Evolutionary conservation across 1,140 invertebrate genomes (phyloP), one percentile per base, ranked within the genome.

Genomic region (Xylocopa sonorina): DNA sequence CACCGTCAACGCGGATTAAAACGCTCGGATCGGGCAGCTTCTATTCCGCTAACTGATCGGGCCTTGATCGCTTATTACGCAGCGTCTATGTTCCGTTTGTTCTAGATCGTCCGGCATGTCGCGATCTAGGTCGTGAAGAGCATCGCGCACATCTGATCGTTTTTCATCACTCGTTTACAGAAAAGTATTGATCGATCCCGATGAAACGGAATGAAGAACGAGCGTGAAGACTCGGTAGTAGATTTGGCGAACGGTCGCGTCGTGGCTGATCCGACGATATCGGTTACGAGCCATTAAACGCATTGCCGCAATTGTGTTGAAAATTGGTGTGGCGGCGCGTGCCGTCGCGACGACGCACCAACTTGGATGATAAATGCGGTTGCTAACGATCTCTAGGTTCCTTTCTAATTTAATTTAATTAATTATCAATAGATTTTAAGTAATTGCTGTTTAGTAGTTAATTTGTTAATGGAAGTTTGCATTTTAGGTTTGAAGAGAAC

Each of bases 31-130:
- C 55, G 53, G 7, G 18, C 60, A 27, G 46, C 64, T 64, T 51
- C 62, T 68, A 74, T 51, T 78, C 53, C 64, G 81, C 81, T 87
- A 87, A 88, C 83, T 75, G 80, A 89, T 90, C 87, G 81, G 80
- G 74, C 87, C 87, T 89, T 90, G 88, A 89, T 90, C 85, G 84
- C 69, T 81, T 85, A 90, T 90, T 87, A 86, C 76, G 78, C 69
- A 66, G 46, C 66, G 63, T 82, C 79, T 82, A 57, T 69, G 77
- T 87, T 69, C 79, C 77, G 80, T 84, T 85, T 80, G 83, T 76
- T 86, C 77, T 76, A 86, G 69, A 87, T 85, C 69, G 66, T 24
- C 18, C 32, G 67, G 43, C 69, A 66, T 64, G 66, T 74, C 73
- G 55, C 50, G 64, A 83, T 83, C 69, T 72, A 21, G 68, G 50